phyloP scores from a whole-genome alignment of 2,113 vertebrate species.

The Melanocharis versteri region DNA sequence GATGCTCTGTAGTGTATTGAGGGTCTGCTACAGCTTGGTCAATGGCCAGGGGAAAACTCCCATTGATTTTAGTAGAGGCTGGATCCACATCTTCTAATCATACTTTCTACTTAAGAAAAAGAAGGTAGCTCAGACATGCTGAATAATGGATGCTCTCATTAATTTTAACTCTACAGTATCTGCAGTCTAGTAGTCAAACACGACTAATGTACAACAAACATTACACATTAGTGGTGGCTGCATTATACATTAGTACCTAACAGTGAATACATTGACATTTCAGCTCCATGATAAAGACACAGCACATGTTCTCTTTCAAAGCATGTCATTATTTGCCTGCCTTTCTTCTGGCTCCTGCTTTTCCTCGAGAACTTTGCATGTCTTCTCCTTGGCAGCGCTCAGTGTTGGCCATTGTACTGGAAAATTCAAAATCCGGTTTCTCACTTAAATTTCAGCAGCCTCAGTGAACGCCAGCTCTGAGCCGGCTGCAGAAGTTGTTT shows the following conservation, averaged over 20 bases:
- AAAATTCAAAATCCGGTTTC: constrained; percentile 13
- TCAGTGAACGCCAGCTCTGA: neutral
- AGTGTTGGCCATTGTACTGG: neutral
- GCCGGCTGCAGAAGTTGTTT: neutral
- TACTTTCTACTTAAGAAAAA: neutral
- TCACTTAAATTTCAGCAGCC: constrained; percentile 4
- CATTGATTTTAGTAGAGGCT: neutral
- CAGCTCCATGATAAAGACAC: neutral
- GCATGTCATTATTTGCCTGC: neutral
- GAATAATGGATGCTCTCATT: constrained; percentile 38
- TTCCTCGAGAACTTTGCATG: neutral
- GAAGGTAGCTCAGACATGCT: neutral
- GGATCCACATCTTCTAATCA: neutral
- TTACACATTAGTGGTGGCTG: no score
- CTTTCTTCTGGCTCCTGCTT: neutral
- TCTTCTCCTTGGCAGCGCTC: neutral
- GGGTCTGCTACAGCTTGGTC: neutral
- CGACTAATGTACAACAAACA: constrained; percentile 46
- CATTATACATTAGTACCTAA: constrained; percentile 12
- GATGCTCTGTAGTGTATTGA: neutral
- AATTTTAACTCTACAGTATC: constrained; percentile 24
- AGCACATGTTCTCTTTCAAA: constrained; percentile 1
- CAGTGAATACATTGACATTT: constrained; percentile 45
- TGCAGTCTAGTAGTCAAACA: constrained; percentile 16
- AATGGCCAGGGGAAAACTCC: neutral